phyloP scores from a whole-genome alignment of 2,113 vertebrate genomes.

The Neomonachus schauinslandi region DNA sequence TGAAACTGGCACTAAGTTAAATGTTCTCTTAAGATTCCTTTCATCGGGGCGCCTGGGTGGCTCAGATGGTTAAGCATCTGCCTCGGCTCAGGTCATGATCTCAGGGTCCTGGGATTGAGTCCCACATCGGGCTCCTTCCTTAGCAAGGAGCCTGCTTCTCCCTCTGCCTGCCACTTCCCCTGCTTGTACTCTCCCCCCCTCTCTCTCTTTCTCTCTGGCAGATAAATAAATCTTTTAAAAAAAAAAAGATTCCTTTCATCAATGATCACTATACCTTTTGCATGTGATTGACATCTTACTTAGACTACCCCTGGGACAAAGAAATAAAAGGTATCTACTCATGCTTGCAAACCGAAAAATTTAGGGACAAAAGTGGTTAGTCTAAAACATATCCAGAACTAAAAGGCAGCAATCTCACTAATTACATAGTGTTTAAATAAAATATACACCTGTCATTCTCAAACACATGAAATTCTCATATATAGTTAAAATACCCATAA shows the following conservation, averaged over 20 bases:
- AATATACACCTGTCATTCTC: background rate
- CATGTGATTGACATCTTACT: background rate
- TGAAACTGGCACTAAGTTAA: background rate
- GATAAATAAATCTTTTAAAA: too few relatives aligned
- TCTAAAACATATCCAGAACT: background rate
- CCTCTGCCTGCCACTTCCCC: too few relatives aligned
- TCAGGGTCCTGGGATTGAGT: too few relatives aligned
- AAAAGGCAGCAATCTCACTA: background rate
- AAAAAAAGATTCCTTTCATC: background rate
- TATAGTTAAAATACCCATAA: background rate
- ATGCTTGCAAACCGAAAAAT: background rate
- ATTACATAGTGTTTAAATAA: background rate
- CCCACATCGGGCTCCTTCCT: too few relatives aligned
- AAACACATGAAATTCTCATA: conserved; percentile 1
- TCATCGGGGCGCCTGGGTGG: background rate
- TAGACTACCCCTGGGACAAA: background rate
- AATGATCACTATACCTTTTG: background rate
- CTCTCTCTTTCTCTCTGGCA: too few relatives aligned
- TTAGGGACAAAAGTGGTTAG: background rate
- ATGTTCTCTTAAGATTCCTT: background rate
- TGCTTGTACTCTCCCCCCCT: too few relatives aligned
- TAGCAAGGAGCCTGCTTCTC: too few relatives aligned
- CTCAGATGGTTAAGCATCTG: too few relatives aligned
- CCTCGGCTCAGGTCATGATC: too few relatives aligned
- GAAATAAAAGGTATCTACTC: background rate